Evolutionary conservation across 2,113 vertebrate genomes (phyloP).

Genomic region (Lepus timidus): DNA sequence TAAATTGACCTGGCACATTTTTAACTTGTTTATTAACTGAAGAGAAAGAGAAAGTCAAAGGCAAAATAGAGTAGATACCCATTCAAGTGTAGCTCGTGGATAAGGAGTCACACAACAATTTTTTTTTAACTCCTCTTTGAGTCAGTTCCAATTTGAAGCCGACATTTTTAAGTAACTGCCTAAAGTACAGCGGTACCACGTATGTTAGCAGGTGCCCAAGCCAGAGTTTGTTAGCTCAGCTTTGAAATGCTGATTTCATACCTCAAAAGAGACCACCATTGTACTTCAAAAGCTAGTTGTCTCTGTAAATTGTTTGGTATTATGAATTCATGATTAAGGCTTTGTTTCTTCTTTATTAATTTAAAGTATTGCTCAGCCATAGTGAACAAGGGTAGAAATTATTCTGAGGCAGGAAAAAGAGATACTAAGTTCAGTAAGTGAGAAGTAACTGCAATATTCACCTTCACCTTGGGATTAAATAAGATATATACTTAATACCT

Average conservation of each 20-base stretch:
- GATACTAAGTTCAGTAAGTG: neutral
- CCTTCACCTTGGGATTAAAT: conserved; percentile 27
- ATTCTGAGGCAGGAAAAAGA: neutral
- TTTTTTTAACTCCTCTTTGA: neutral
- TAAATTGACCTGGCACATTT: neutral
- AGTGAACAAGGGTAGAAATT: conserved; percentile 24
- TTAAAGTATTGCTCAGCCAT: conserved; percentile 21
- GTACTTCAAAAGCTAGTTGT: conserved; percentile 41
- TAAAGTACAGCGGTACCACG: neutral
- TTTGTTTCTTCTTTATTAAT: conserved; percentile 41
- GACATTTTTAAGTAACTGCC: conserved; percentile 21
- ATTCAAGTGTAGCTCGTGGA: neutral
- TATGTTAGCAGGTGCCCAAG: conserved; percentile 1
- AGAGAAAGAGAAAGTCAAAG: neutral
- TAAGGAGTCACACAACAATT: neutral
- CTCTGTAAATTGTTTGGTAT: neutral
- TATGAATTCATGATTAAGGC: conserved; percentile 16
- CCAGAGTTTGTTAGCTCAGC: neutral
- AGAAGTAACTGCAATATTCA: neutral
- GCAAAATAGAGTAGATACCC: neutral
- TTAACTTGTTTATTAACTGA: conserved; percentile 4
- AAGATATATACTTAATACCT: neutral
- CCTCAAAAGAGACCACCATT: neutral
- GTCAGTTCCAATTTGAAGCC: conserved; percentile 22
- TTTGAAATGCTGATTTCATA: conserved; percentile 48